Evolutionary conservation across 2,113 vertebrate genomes (phyloP), one percentile per base, ranked within the genome.

Genomic region (Mustelus asterias): DNA sequence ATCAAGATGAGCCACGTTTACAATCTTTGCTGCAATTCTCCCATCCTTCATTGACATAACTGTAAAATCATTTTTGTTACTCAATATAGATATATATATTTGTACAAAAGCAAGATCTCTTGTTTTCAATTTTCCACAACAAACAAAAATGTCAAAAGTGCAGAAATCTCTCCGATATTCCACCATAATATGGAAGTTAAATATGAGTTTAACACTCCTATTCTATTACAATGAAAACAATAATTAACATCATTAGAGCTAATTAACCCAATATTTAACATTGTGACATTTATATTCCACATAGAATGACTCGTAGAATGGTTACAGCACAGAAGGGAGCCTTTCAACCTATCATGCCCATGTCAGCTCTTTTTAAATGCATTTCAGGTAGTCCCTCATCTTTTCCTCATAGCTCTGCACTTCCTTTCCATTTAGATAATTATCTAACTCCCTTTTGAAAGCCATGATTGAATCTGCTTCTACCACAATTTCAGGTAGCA

Each of bases 1-100:
- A 65, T 94, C 92, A 94, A 94, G 63, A 24, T 94, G 18, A 94
- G 60, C 63, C 63, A 69, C n/a, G 9, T 94, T 94, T 94, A 94
- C 63, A 65, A 63, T 33, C n/a, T 94, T 94, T 24, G 60, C 92
- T 69, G 63, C 10, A 65, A 69, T 94, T 37, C 63, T 69, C 37
- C 92, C 60, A 94, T 69, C 92, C 60, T 94, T 94, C 37, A 69
- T 37, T 3, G 33, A 8, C 92, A 69, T 69, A 94, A 37, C 92
- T 94, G 63, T 67, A 11, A 94, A 65, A 60, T 33, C 65, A 67
- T 20, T 65, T 94, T 58, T 63, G 22, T 94, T 69, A 94, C 1
- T 65, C 8, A 22, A 94, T 41, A 69, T 24, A 89, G 26, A 44
- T 3, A 80, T 18, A 41, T 37, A n/a, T n/a, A 16, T 29, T 22